Evolutionary conservation across 2,888 invertebrate genomes (phyloP).

Genomic region (Ceratothoa steindachneri): DNA sequence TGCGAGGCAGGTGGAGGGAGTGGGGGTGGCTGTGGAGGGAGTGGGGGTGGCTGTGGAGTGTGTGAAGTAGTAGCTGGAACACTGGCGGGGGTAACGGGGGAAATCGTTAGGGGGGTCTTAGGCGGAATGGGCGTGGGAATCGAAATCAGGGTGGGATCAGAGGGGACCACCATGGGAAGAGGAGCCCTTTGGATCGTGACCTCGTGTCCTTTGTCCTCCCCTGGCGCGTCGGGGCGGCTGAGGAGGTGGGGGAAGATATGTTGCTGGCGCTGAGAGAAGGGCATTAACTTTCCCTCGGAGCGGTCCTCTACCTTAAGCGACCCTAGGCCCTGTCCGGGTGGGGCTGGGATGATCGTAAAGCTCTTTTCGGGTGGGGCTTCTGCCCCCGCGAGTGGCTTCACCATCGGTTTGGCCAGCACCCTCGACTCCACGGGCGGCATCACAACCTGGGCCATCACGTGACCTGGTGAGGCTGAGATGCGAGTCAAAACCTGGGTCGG

Average conservation of each 20-base stretch:
- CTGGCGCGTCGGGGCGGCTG: constrained; percentile 26
- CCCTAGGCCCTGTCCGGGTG: not conserved
- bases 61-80: not conserved
- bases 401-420: constrained; percentile 33
- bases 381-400: not conserved
- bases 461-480: constrained; percentile 24
- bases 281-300: constrained; percentile 32
- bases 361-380: not conserved
- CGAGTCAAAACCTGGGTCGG: not conserved
- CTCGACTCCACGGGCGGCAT: constrained; percentile 36
- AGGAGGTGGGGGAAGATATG: constrained; percentile 45
- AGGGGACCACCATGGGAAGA: not conserved
- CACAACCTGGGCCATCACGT: constrained; percentile 39
- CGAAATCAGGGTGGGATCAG: not conserved
- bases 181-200: not conserved
- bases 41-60: not conserved
- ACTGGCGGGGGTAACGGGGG: not conserved
- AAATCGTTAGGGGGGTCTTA: not conserved
- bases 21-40: not conserved
- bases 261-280: constrained; percentile 43
- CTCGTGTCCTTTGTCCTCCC: constrained; percentile 1
- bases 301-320: constrained; percentile 26
- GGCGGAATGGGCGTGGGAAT: not conserved
- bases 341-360: not conserved
- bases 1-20: not conserved